phyloP scores from a whole-genome alignment of 2,888 invertebrate genomes.

The Formica aserva region DNA sequence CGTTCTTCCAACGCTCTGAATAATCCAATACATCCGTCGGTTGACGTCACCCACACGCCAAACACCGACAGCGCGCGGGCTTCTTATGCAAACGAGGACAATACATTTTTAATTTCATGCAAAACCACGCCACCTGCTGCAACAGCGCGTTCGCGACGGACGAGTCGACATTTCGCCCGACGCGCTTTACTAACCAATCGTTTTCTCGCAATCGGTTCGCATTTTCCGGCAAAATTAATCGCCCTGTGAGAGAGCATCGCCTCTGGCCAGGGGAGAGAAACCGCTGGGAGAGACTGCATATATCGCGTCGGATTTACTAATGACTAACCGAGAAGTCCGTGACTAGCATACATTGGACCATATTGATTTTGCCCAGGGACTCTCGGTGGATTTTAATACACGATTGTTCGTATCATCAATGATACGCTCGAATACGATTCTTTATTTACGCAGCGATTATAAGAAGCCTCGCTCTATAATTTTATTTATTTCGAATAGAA shows the following conservation, averaged over 20 bases:
- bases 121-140: conserved; percentile 54
- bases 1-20: conserved; percentile 47
- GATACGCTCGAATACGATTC: neutral
- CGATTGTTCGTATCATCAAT: neutral
- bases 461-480: neutral
- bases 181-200: neutral
- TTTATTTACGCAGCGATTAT: neutral
- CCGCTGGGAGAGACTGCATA: neutral
- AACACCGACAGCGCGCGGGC: conserved; percentile 22
- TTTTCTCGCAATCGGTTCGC: conserved; percentile 27
- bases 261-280: conserved; percentile 6
- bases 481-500: neutral
- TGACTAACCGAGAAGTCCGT: conserved; percentile 54
- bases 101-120: conserved; percentile 56
- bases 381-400: conserved; percentile 32
- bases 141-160: conserved; percentile 17
- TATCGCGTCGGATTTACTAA: conserved; percentile 58
- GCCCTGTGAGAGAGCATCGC: neutral
- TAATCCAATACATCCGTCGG: conserved; percentile 52
- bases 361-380: conserved; percentile 69
- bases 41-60: conserved; percentile 23
- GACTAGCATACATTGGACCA: conserved; percentile 63
- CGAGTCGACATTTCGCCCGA: conserved; percentile 29
- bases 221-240: conserved; percentile 40
- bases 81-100: conserved; percentile 51